Evolutionary conservation across 2,888 invertebrate species (phyloP).

Genomic region (Lochmaea capreae): DNA sequence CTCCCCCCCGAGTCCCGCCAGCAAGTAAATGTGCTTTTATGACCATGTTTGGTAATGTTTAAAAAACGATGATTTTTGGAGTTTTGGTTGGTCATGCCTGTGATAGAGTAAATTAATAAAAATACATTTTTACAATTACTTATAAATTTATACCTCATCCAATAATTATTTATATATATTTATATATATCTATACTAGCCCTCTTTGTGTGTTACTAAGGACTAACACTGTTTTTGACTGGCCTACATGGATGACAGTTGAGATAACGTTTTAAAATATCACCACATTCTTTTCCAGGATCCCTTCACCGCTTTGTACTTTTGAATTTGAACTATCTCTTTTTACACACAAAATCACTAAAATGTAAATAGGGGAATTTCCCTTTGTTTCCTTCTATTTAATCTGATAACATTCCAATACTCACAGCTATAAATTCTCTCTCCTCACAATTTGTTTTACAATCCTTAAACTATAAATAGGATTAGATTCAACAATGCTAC

Average conservation of each 20-base stretch:
- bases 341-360: slow-evolving; percentile 56
- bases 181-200: too few species aligned
- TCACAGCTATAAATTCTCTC: slow-evolving; percentile 50
- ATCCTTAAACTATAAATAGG: slow-evolving; percentile 42
- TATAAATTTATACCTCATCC: too few species aligned
- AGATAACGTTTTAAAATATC: slow-evolving; percentile 64
- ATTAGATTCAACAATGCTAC: background rate
- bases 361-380: slow-evolving; percentile 58
- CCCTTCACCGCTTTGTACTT: slow-evolving; percentile 53
- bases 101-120: too few species aligned
- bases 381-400: slow-evolving; percentile 57
- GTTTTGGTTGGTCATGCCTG: too few species aligned
- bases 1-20: too few species aligned
- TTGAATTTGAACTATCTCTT: slow-evolving; percentile 58
- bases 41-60: too few species aligned
- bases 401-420: slow-evolving; percentile 56
- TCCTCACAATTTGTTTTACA: slow-evolving; percentile 46
- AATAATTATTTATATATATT: too few species aligned
- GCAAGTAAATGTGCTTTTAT: too few species aligned
- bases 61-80: too few species aligned
- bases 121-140: too few species aligned
- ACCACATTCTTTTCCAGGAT: slow-evolving; percentile 59
- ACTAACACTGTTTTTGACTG: slow-evolving; percentile 2
- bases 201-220: background rate
- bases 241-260: slow-evolving; percentile 55